Base-by-base conservation (phyloP, 2,113 vertebrate genomes). In the Cephalopholis sonnerati region DNA sequence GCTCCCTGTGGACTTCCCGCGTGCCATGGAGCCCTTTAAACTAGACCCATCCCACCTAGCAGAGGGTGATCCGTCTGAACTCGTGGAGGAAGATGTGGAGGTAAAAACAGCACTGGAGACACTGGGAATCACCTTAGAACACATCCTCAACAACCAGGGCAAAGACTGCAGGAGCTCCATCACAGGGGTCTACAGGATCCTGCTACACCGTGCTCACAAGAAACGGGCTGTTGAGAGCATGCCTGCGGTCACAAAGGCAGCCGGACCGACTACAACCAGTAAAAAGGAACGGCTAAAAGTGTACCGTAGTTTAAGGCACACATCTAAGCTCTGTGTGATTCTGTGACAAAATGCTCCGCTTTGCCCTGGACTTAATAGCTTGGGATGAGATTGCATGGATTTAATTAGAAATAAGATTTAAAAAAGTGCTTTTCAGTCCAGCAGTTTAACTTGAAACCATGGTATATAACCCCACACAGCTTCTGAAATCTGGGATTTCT, bases 311-410 rank as follows among this genome's bases (percentile, higher is more conserved):
- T 90, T 97, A 85, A 95, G 96, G 77, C 96, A 98, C 82, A 97
- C 98, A 1, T 99, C 98, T 24, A 99, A 97, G 92, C 95, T 99
- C 57, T 99, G 98, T 85, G 95, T 95, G 20, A 96, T 99, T 96
- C 95, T 99, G 94, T 99, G 95, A 97, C 75, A 50, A 75, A 74
- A 77, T 54, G 58, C 66, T 72, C 10, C 55, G 27, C 24, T 70
- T 72, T 4, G 36, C 53, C 74, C 29, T 64, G 29, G 68, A 79
- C 55, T 64, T 82, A 50, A 66, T 72, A 75, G 54, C 69, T 59
- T 71, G 65, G 39, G 63, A 29, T 58, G 57, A 74, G 54, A 76
- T 54, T 86, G 86, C 89, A 91, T 90, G 81, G 55, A 85, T 78
- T 79, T 53, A n/a, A 72, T 66, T 77, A 83, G 44, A 62, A 77